Percentiles rank a stretch among this genome's conserved stretches.
These are phyloP conservation scores for Smithornis capensis DNA, from an alignment of 2,113 vertebrate genomes.

Conservation along the genomic window DNA sequence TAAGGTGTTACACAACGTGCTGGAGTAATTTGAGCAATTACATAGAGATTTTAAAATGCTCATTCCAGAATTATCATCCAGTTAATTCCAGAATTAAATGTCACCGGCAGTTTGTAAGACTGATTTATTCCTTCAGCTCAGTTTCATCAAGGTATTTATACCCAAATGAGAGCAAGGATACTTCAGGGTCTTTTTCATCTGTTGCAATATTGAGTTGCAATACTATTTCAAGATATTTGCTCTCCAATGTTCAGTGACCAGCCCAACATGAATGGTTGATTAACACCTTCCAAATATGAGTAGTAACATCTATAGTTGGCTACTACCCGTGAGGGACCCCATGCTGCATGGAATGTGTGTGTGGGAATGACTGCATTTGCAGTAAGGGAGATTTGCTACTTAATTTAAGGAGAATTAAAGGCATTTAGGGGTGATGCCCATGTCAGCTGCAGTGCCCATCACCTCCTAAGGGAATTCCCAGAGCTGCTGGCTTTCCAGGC, in stretches of 20 bases:
- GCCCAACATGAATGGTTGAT: neutral
- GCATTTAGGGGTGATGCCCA: neutral
- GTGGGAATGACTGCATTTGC: neutral
- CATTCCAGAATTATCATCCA: neutral
- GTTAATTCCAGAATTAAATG: neutral
- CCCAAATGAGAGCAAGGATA: neutral
- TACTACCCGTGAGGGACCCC: neutral
- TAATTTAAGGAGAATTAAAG: neutral
- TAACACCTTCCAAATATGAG: neutral
- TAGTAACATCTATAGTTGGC: too few relatives aligned
- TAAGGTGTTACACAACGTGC: neutral
- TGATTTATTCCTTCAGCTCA: neutral
- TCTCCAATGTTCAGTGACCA: neutral
- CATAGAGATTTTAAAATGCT: neutral
- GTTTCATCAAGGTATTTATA: neutral
- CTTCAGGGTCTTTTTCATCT: neutral
- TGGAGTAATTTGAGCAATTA: neutral
- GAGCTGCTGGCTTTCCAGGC: neutral
- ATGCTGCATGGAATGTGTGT: rapidly evolving
- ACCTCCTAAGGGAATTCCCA: neutral
- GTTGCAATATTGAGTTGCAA: neutral
- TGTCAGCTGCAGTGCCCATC: neutral
- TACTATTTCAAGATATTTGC: neutral
- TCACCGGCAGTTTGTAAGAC: neutral
- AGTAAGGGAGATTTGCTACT: neutral